These are phyloP conservation scores for Sapayoa aenigma DNA, from an alignment of 2,113 vertebrate genomes.

Conservation along the genomic window DNA sequence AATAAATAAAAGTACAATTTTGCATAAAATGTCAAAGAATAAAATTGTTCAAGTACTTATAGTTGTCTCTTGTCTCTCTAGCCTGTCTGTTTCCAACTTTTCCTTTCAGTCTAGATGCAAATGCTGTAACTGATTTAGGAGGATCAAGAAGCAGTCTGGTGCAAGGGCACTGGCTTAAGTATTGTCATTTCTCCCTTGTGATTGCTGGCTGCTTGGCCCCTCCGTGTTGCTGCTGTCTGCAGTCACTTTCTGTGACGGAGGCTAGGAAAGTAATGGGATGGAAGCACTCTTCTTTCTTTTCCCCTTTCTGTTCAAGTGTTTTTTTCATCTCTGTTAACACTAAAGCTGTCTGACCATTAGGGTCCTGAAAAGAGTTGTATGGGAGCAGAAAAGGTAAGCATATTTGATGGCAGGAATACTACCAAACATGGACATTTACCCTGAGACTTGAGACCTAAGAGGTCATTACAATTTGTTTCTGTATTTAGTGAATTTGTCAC, in stretches of 20 bases:
- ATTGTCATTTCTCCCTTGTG: background rate
- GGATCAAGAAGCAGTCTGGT: background rate
- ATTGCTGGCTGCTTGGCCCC: background rate
- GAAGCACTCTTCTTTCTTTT: background rate
- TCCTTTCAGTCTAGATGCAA: background rate
- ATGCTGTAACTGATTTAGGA: background rate
- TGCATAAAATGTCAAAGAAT: background rate
- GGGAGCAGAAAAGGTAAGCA: background rate
- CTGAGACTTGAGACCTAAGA: background rate
- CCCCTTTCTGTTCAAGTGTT: fast-evolving
- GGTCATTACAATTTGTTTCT: background rate
- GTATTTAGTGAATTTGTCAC: background rate
- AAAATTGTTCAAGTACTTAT: background rate
- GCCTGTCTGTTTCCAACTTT: background rate
- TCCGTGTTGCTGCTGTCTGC: background rate
- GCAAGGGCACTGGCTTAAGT: background rate
- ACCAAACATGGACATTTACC: background rate
- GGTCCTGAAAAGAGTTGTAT: background rate
- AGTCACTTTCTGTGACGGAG: background rate
- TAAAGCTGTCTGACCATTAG: background rate
- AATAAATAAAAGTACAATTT: background rate
- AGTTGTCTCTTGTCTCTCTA: background rate
- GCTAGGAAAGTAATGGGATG: background rate
- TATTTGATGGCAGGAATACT: background rate
- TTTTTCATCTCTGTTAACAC: background rate